Evolutionary conservation across 2,113 vertebrate genomes (phyloP).

Genomic region (Burhinus bistriatus): DNA sequence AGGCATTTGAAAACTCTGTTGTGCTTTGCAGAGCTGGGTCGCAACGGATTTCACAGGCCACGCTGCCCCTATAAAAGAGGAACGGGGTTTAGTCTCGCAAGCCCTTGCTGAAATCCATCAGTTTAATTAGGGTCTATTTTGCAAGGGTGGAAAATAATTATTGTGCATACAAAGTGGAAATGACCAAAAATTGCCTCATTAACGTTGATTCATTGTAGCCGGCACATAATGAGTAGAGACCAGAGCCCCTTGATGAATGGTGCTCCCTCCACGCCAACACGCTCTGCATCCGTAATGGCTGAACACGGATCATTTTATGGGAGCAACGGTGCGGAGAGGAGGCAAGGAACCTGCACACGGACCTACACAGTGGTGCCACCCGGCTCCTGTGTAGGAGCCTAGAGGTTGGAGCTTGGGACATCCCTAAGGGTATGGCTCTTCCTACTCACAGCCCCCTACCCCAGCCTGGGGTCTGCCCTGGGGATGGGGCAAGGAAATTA

Average conservation of each 20-base stretch:
- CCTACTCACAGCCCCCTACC: background rate
- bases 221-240: background rate
- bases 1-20: background rate
- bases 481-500: background rate
- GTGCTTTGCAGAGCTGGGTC: background rate
- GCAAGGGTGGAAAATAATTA: conserved; percentile 1
- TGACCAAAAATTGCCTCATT: conserved; percentile 50
- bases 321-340: background rate
- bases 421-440: background rate
- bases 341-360: background rate
- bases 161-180: conserved; percentile 10
- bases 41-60: background rate
- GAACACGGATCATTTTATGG: background rate
- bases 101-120: conserved; percentile 27
- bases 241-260: background rate
- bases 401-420: background rate
- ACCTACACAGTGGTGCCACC: background rate
- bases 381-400: background rate
- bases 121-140: conserved; percentile 50
- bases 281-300: background rate
- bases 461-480: background rate
- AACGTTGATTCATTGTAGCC: conserved; percentile 11
- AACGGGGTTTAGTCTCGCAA: background rate
- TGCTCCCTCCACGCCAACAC: background rate
- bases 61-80: background rate